phyloP scores from a whole-genome alignment of 1,140 invertebrate species.

The Galendromus occidentalis region DNA sequence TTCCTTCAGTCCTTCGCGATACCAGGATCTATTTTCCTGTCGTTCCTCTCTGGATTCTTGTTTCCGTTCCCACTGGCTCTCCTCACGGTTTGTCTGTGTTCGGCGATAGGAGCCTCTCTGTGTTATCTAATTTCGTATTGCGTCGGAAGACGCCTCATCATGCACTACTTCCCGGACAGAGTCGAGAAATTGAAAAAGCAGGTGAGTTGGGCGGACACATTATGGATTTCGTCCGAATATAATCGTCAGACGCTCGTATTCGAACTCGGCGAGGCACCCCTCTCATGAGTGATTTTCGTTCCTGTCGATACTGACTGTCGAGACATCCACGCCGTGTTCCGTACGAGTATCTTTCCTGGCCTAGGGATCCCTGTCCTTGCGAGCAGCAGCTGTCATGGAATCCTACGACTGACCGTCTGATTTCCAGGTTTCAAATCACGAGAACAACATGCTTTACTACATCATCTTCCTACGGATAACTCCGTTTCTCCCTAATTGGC shows the following conservation, averaged over 20 bases:
- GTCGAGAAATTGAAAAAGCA: constrained; percentile 62
- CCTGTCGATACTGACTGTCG: too few species aligned
- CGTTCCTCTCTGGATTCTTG: constrained; percentile 88
- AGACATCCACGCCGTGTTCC: too few species aligned
- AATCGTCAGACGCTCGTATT: background rate
- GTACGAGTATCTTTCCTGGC: too few species aligned
- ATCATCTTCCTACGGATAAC: constrained; percentile 93
- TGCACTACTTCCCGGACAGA: constrained; percentile 69
- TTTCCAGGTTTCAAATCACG: constrained; percentile 51
- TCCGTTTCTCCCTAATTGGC: constrained; percentile 97
- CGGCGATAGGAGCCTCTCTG: constrained; percentile 77
- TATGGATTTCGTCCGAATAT: background rate
- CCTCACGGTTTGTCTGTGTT: constrained; percentile 80
- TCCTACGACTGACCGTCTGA: too few species aligned
- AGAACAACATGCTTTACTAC: constrained; percentile 77
- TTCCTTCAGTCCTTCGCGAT: constrained; percentile 99
- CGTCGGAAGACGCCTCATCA: constrained; percentile 60
- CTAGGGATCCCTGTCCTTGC: too few species aligned
- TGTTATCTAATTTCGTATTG: constrained; percentile 84
- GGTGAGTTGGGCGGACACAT: constrained; percentile 32
- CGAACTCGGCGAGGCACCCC: background rate
- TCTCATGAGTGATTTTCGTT: too few species aligned
- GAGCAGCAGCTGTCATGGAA: too few species aligned
- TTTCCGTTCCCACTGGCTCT: constrained; percentile 82
- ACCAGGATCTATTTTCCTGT: constrained; percentile 92